These are phyloP conservation scores for Chloroceryle aenea DNA, from an alignment of 2,113 vertebrate genomes.

Conservation along the genomic window DNA sequence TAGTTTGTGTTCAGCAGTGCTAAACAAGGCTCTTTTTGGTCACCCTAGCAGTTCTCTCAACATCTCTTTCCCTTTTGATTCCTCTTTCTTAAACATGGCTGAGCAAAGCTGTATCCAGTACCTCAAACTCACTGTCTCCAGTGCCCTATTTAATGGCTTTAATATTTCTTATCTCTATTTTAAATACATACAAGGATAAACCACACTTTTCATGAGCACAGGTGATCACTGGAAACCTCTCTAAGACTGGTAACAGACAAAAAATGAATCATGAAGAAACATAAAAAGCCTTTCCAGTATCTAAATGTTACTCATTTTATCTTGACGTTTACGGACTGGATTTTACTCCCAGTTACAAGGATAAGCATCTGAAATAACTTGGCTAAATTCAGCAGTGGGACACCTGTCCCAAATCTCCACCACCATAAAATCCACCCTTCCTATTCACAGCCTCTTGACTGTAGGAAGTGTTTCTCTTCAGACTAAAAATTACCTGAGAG, in stretches of 20 bases:
- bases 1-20: neutral
- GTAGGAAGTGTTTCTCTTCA: neutral
- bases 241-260: neutral
- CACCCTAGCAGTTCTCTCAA: neutral
- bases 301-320: neutral
- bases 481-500: slow-evolving; percentile 25
- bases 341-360: neutral
- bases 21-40: neutral
- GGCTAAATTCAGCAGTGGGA: slow-evolving; percentile 11
- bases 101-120: neutral
- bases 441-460: neutral
- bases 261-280: neutral
- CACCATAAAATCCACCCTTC: neutral
- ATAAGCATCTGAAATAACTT: neutral
- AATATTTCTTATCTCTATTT: neutral
- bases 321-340: neutral
- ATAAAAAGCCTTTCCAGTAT: neutral
- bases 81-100: neutral
- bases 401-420: neutral
- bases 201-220: neutral
- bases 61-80: neutral
- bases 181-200: neutral
- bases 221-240: neutral
- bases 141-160: neutral
- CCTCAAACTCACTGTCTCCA: neutral